These are phyloP conservation scores for Cheirogaleus major DNA, from an alignment of 2,797 vertebrate species.

Conservation along the genomic window DNA sequence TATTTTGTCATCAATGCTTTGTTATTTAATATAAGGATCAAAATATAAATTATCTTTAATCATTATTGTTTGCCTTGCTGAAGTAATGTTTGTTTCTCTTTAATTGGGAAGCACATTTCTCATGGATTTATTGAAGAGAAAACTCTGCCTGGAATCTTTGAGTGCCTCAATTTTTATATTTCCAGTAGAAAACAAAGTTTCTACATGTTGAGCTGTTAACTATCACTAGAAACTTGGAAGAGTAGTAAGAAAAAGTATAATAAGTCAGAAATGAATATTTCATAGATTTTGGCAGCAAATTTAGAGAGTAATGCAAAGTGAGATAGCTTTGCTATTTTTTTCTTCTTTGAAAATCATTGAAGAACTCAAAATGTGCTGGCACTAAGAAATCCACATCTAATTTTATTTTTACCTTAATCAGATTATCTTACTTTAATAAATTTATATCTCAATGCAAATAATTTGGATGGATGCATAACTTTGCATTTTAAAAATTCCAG, in stretches of 20 bases:
- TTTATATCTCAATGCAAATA: background rate
- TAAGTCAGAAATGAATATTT: constrained; percentile 10
- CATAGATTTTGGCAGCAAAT: background rate
- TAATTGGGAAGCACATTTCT: background rate
- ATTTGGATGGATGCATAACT: background rate
- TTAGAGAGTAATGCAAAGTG: background rate
- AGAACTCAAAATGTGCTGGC: background rate
- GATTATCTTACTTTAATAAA: background rate
- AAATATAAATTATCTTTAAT: constrained; percentile 23
- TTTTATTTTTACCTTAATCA: background rate
- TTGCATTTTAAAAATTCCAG: constrained; percentile 28
- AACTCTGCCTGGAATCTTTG: background rate
- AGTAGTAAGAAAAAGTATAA: background rate
- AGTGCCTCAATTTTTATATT: background rate
- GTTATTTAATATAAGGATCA: constrained; percentile 35
- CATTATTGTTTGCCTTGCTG: constrained; percentile 23
- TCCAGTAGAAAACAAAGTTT: constrained; percentile 11
- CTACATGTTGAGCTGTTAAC: background rate
- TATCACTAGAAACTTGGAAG: background rate
- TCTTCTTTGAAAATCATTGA: constrained; percentile 40
- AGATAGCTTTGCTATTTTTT: constrained; percentile 17
- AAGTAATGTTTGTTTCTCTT: constrained; percentile 35
- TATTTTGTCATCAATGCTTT: background rate
- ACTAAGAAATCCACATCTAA: background rate
- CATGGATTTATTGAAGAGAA: constrained; percentile 57